phyloP scores from a whole-genome alignment of 2,888 invertebrate genomes.

The Melinaea marsaeus region DNA sequence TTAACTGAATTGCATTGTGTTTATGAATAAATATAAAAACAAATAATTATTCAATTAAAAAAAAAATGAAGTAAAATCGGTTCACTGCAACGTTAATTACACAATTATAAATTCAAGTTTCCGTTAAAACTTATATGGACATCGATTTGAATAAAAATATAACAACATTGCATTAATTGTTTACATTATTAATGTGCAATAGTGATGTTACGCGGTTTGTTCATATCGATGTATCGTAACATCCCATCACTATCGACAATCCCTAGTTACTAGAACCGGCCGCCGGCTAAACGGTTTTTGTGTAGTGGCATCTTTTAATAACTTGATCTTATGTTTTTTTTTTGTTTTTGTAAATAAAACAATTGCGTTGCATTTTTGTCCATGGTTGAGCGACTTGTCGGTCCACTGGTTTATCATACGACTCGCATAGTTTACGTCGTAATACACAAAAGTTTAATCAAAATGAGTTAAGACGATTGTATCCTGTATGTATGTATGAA shows the following conservation, averaged over 20 bases:
- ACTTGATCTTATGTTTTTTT: slow-evolving; percentile 58
- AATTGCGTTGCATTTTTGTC: background rate
- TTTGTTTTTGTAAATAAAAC: slow-evolving; percentile 24
- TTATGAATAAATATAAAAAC: too few relatives aligned
- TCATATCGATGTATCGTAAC: slow-evolving; percentile 2
- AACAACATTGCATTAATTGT: too few relatives aligned
- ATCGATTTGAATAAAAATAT: slow-evolving; percentile 29
- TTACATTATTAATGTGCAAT: too few relatives aligned
- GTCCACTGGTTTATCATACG: too few relatives aligned
- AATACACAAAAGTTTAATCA: too few relatives aligned
- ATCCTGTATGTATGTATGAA: too few relatives aligned
- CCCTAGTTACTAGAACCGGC: slow-evolving; percentile 52
- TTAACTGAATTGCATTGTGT: too few relatives aligned
- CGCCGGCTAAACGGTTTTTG: slow-evolving; percentile 57
- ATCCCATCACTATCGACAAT: background rate
- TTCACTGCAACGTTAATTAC: slow-evolving; percentile 28
- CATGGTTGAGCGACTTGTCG: too few relatives aligned
- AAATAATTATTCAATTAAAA: slow-evolving; percentile 3
- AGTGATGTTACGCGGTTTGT: too few relatives aligned
- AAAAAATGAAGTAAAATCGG: slow-evolving; percentile 22
- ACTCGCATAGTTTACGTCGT: too few relatives aligned
- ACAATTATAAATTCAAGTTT: slow-evolving; percentile 30
- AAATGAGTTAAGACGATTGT: too few relatives aligned
- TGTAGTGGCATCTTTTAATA: slow-evolving; percentile 58
- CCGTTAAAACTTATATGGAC: slow-evolving; percentile 24